phyloP scores from a whole-genome alignment of 2,113 vertebrate species.

The Sciurus niger region DNA sequence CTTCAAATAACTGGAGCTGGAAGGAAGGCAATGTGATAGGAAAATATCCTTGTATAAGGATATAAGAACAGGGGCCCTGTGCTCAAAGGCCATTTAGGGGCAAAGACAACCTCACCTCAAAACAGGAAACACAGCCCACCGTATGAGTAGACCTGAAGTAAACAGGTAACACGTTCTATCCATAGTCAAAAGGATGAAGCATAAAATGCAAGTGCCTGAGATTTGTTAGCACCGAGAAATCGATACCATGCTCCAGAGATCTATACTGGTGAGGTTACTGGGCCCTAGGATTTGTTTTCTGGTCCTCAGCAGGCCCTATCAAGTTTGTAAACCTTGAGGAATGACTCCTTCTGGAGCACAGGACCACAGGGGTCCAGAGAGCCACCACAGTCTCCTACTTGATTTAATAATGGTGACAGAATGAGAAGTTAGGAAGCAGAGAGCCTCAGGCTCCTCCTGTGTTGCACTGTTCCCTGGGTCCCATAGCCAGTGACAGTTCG shows the following conservation, averaged over 20 bases:
- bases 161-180: not conserved
- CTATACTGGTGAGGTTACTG: not conserved
- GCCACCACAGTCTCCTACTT: not conserved
- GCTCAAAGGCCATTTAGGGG: not conserved
- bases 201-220: not conserved
- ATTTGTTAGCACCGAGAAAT: not conserved
- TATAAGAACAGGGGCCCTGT: too few relatives aligned
- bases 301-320: not conserved
- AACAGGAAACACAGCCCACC: not conserved
- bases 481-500: not conserved
- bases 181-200: not conserved
- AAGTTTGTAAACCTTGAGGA: not conserved
- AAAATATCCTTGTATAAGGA: not conserved
- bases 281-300: not conserved
- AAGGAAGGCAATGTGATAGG: not conserved
- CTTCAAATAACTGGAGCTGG: not conserved
- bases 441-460: not conserved
- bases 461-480: not conserved
- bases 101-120: not conserved
- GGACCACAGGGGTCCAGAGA: not conserved
- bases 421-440: not conserved
- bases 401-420: not conserved
- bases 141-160: not conserved
- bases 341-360: not conserved
- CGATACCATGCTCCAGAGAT: not conserved